Evolutionary conservation across 2,888 invertebrate species (phyloP), one percentile per base, ranked within the genome.

Genomic region (Netelia fuscicornis): DNA sequence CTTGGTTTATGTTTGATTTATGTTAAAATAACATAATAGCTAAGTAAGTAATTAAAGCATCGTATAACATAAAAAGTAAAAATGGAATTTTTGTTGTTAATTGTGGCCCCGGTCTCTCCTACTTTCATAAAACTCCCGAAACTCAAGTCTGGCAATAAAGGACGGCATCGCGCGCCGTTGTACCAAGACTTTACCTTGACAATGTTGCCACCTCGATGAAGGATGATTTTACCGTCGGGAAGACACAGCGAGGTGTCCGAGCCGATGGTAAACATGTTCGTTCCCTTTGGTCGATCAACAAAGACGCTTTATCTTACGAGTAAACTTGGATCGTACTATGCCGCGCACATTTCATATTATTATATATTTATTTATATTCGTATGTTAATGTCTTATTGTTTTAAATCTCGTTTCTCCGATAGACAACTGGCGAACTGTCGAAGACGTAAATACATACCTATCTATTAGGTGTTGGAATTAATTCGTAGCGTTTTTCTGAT

Each of bases 201-300:
- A 67, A 88, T 68, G 70, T 89, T 85, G 76, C 89, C 89, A 5
- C 89, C 89, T n/a, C 68, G 86, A 84, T 87, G 86, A 58, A 89
- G 74, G 65, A 88, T 72, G 70, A 87, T 80, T 86, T 79, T 87
- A 20, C 83, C 78, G 13, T 86, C 85, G 64, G 75, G 71, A 75
- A 85, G 65, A n/a, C 62, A 74, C 20, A 85, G 70, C 25, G 83
- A 83, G 58, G 81, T 85, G 25, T 80, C 76, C 17, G 85, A 85
- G 23, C 85, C 85, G 52, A 85, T 48, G n/a, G 72, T 83, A 83
- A 85, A 85, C 85, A 85, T 85, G 77, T 78, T 52, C 44, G 60
- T n/a, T 68, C 67, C 44, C n/a, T 74, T 84, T 54, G 44, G 44
- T 60, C 13, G 44, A 9, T 25, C 20, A 79, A 64, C 67, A n/a